Evolutionary conservation across 2,888 invertebrate species (phyloP), one percentile per base, ranked within the genome.

Genomic region (Tricholauxania praeusta): DNA sequence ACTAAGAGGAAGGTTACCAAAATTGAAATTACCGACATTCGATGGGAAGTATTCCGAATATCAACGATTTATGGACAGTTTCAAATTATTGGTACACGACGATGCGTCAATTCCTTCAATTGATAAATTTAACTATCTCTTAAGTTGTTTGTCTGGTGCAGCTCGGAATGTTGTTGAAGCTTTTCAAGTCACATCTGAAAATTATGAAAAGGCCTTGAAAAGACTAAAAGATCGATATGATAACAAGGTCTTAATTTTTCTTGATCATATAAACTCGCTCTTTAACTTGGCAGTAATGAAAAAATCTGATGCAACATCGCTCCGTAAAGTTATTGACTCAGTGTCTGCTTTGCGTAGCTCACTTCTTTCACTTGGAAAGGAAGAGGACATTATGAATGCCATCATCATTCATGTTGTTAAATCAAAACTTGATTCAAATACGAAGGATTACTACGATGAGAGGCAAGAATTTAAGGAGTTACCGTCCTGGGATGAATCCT

Each of bases 401-500:
- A 59, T 59, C 32, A 32, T 59, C 28, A 59, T 59, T 59, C n/a
- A 15, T 47, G 0, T 48, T 1, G 64, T 64, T 8, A 14, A 51
- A 12, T 51, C 22, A n/a, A 65, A 51, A 28, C 12, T 65, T 22
- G 65, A 65, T 65, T 12, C 52, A 4, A 52, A 51, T 15, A 51
- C 65, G n/a, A n/a, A n/a, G n/a, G n/a, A n/a, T n/a, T n/a, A n/a
- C n/a, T n/a, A n/a, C n/a, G 19, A 68, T 12, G 17, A 69, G 8
- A 69, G 28, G 14, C 59, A 22, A 22, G 51, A 59, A 14, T 69
- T 49, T 17, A 28, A 57, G 22, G 5, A n/a, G 3, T 22, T 69
- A 7, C 68, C 68, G 8, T 22, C 68, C 49, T 59, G 68, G 68
- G 59, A 49, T 22, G 48, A 51, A 12, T 65, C 52, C 8, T 65